Percentiles rank a stretch among this genome's conserved stretches.
Conservation (phyloP, 2,797 vertebrate species). For the Perodicticus potto region DNA sequence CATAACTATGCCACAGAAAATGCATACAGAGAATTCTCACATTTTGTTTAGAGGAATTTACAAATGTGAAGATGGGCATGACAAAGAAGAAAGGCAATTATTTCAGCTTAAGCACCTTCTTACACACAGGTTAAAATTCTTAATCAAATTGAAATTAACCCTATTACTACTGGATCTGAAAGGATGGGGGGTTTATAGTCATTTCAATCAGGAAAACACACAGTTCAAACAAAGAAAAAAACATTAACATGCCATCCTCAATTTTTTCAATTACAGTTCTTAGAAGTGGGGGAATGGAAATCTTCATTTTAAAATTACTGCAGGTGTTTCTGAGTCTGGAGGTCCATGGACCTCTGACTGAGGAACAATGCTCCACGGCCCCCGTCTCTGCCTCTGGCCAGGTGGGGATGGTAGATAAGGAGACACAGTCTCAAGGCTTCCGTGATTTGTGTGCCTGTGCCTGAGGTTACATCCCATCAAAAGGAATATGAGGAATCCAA, state of each 20-base stretch:
- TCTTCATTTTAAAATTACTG: not conserved
- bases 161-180: not conserved
- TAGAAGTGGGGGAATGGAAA: not conserved
- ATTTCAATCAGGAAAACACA: not conserved
- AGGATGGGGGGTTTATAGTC: not conserved
- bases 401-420: rapidly evolving
- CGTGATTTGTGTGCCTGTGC: not conserved
- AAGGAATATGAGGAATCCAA: not conserved
- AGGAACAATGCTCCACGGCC: not conserved
- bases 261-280: not conserved
- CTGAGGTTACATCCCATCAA: not conserved
- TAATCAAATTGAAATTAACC: constrained; percentile 55
- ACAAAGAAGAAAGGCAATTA: constrained; percentile 58
- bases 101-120: not conserved
- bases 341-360: not conserved
- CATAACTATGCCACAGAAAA: not conserved
- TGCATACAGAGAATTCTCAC: not conserved
- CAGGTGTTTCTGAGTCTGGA: not conserved
- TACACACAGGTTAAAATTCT: not conserved
- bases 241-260: not conserved
- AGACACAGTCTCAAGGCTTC: not conserved
- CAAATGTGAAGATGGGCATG: not conserved
- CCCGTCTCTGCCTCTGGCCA: not conserved
- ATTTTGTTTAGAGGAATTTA: not conserved
- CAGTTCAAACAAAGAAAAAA: not conserved